phyloP scores from a whole-genome alignment of 2,113 vertebrate genomes.

The Etheostoma cragini region DNA sequence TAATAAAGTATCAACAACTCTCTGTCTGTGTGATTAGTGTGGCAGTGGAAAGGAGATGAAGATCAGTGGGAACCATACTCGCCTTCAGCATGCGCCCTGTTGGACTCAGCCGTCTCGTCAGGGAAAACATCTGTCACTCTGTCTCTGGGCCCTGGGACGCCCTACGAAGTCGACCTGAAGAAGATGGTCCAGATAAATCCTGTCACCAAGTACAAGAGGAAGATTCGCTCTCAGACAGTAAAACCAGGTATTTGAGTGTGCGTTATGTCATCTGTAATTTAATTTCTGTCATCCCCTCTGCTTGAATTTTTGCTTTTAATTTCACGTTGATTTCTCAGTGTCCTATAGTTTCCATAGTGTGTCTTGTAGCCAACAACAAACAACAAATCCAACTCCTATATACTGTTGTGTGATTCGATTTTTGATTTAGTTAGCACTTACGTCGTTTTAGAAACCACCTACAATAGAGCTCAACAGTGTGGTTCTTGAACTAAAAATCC shows the following conservation, averaged over 20 bases:
- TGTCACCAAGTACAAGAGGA: constrained; percentile 80
- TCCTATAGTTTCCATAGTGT: neutral
- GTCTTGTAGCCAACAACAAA: neutral
- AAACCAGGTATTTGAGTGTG: constrained; percentile 68
- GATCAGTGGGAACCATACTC: constrained; percentile 81
- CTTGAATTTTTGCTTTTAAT: neutral
- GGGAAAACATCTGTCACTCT: constrained; percentile 64
- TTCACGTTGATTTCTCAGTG: neutral
- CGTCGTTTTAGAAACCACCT: too few relatives aligned
- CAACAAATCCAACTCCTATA: neutral
- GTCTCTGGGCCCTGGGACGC: constrained; percentile 48
- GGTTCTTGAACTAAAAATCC: too few relatives aligned
- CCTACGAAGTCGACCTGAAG: constrained; percentile 81
- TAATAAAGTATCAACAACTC: neutral
- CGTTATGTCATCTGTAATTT: neutral
- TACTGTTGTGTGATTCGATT: too few relatives aligned
- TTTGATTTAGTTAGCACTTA: too few relatives aligned
- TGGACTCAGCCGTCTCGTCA: constrained; percentile 70
- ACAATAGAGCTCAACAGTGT: too few relatives aligned
- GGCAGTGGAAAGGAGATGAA: constrained; percentile 85
- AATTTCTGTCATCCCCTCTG: neutral
- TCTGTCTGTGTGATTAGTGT: constrained; percentile 70
- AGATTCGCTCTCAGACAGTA: constrained; percentile 75
- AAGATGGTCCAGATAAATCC: constrained; percentile 86
- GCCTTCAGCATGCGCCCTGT: constrained; percentile 61